These are phyloP conservation scores for Dicentrarchus labrax DNA, from an alignment of 2,113 vertebrate species.

Conservation along the genomic window DNA sequence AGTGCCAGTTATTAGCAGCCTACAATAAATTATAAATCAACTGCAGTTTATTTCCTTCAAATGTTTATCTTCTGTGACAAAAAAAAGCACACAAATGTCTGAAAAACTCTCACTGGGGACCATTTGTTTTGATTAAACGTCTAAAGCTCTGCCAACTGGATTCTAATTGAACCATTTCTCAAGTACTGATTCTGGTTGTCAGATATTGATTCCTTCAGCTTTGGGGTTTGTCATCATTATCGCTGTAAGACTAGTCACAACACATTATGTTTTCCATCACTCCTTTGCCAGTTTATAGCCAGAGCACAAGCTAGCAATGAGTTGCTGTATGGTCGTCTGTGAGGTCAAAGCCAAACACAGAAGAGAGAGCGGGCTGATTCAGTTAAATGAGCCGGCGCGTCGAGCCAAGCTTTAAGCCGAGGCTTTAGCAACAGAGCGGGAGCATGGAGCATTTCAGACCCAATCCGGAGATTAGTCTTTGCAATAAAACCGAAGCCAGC, in stretches of 20 bases:
- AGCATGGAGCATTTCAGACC: neutral
- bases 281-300: conserved; percentile 38
- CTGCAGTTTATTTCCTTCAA: neutral
- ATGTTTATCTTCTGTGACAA: neutral
- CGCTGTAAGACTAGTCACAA: conserved; percentile 15
- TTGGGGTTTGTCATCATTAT: conserved; percentile 48
- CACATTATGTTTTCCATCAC: conserved; percentile 32
- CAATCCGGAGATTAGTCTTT: conserved; percentile 6
- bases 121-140: conserved; percentile 33
- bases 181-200: conserved; percentile 8
- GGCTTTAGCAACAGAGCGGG: conserved; percentile 14
- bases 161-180: conserved; percentile 37
- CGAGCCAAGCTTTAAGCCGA: conserved; percentile 40
- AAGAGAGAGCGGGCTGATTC: conserved; percentile 3
- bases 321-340: neutral
- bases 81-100: neutral
- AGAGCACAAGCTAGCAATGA: conserved; percentile 46
- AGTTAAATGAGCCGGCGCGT: conserved; percentile 9
- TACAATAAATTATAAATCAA: neutral
- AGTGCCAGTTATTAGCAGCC: conserved; percentile 2
- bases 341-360: conserved; percentile 32
- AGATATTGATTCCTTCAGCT: conserved; percentile 34
- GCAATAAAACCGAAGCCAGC: neutral
- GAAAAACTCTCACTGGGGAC: neutral
- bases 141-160: neutral